Evolutionary conservation across 2,797 vertebrate genomes (phyloP).

Genomic region (Rhynchotus rufescens): DNA sequence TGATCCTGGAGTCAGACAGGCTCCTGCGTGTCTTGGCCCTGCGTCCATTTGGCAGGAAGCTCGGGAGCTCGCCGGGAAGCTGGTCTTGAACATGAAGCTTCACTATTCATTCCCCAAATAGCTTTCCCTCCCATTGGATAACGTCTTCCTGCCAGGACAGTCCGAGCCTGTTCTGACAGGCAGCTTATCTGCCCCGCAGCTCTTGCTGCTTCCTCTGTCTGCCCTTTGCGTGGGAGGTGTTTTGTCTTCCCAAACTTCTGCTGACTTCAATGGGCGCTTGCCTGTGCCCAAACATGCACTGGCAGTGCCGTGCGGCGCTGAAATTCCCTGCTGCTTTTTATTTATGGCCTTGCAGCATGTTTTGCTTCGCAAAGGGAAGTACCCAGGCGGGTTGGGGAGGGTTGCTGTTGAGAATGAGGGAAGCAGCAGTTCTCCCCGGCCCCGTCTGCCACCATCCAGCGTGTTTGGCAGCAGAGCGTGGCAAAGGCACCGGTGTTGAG

Average conservation of each 20-base stretch:
- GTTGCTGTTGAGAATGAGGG: neutral
- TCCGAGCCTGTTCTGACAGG: slow-evolving; percentile 71
- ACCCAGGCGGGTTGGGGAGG: neutral
- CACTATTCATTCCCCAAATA: slow-evolving; percentile 57
- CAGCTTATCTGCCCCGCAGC: slow-evolving; percentile 59
- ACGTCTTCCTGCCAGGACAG: slow-evolving; percentile 51
- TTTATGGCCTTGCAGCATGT: slow-evolving; percentile 27
- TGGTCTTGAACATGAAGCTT: slow-evolving; percentile 1
- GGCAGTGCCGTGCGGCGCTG: slow-evolving; percentile 26
- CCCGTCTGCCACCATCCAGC: neutral
- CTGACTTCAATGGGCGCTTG: slow-evolving; percentile 65
- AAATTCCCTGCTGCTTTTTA: neutral
- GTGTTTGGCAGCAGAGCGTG: neutral
- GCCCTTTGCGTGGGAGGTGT: slow-evolving; percentile 73
- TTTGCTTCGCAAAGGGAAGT: slow-evolving; percentile 29
- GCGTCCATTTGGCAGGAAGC: slow-evolving; percentile 33
- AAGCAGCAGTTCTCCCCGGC: neutral
- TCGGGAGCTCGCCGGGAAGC: slow-evolving; percentile 2
- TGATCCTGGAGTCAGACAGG: slow-evolving; percentile 16
- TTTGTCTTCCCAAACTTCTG: slow-evolving; percentile 75
- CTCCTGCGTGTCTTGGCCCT: slow-evolving; percentile 33
- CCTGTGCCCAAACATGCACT: slow-evolving; percentile 63
- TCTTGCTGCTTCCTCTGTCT: slow-evolving; percentile 72
- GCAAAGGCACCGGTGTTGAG: neutral
- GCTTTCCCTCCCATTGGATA: slow-evolving; percentile 51